Evolutionary conservation across 2,888 invertebrate genomes (phyloP), one percentile per base, ranked within the genome.

Genomic region (Pachliopta kotzebuea): DNA sequence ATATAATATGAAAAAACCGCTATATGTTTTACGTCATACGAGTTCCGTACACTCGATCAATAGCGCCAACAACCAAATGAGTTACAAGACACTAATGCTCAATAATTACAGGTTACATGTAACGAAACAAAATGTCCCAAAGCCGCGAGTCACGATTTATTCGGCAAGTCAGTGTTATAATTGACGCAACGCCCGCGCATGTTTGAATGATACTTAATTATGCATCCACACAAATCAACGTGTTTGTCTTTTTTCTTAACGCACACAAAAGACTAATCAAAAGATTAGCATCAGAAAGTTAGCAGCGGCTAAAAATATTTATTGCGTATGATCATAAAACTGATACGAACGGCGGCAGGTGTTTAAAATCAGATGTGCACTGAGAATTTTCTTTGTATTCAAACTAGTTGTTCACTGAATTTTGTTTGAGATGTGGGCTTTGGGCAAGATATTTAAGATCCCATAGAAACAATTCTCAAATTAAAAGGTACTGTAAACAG

Each of bases 221-320:
- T 53, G 50, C 59, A 59, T 42, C 57, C 61, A 66, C 65, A 62
- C 65, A 62, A 55, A 60, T 59, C 62, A 60, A 59, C 49, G 59
- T 62, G 62, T 57, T 60, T 62, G 59, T 52, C 53, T 56, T 56
- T 65, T 65, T 65, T 62, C 45, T 64, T 61, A 68, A 56, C 62
- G 52, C 58, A 50, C 54, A 69, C 70, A 70, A 70, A 70, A 69
- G 70, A 65, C 66, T 70, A 69, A 70, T 69, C 70, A 70, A 69
- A 31, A 62, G 65, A 66, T 66, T 56, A 66, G 26, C 55, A 66
- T 66, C 65, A 55, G 59, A 66, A 62, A 66, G 65, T 61, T 58
- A 20, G 26, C 56, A 26, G 24, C 18, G 50, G 31, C 29, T 50
- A 60, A 56, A 64, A 37, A 62, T 62, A 54, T 18, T 23, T 21